A percentile compares a stretch with the other conserved stretches of the same genome.
Conservation (phyloP, 2,797 vertebrate genomes). For the Pseudopleuronectes americanus region DNA sequence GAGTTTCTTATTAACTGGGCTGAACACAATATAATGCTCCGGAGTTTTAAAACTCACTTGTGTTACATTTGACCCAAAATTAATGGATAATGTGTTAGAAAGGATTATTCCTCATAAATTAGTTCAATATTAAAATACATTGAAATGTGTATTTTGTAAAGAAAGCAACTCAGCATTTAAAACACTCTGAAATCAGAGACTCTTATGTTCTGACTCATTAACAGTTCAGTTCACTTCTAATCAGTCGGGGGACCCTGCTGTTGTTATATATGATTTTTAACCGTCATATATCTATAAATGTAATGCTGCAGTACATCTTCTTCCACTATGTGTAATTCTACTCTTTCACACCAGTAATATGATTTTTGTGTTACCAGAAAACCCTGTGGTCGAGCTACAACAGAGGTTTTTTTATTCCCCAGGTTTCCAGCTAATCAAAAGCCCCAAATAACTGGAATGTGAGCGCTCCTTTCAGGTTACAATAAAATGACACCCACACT, state of each 20-base stretch:
- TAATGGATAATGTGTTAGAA: background rate
- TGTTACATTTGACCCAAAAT: background rate
- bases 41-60: background rate
- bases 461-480: background rate
- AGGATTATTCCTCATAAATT: background rate
- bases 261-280: no score
- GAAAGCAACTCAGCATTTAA: no score
- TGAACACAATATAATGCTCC: no score
- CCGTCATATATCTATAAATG: no score
- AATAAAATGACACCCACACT: conserved; percentile 4
- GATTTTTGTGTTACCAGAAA: no score
- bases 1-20: no score
- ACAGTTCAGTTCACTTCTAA: background rate
- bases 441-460: background rate
- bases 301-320: background rate
- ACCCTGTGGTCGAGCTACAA: no score
- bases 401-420: no score
- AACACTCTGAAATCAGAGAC: no score
- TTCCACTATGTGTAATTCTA: background rate
- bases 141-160: no score
- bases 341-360: no score
- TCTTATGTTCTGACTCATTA: background rate
- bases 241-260: no score
- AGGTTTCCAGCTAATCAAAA: background rate
- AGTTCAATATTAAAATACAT: background rate